These are phyloP conservation scores for Polietes domitor DNA, from an alignment of 2,888 invertebrate genomes.

Conservation along the genomic window DNA sequence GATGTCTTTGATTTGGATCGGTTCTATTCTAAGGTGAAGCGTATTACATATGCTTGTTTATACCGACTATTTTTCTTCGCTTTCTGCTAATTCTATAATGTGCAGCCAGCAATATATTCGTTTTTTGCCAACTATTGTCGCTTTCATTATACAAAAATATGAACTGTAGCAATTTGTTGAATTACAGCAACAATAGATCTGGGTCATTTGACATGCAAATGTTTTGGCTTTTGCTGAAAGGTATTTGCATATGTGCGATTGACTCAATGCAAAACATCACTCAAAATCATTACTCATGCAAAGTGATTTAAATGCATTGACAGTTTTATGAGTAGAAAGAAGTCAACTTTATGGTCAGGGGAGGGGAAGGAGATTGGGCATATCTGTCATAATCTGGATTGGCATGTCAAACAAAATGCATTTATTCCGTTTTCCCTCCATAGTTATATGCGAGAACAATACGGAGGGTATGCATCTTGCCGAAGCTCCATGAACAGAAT, in stretches of 20 bases:
- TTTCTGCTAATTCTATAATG: neutral
- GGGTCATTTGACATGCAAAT: constrained; percentile 59
- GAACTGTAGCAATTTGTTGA: constrained; percentile 41
- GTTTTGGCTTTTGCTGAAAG: constrained; percentile 48
- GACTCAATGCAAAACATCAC: constrained; percentile 49
- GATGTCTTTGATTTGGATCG: too few species aligned
- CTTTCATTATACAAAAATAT: constrained; percentile 8
- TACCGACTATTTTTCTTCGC: neutral
- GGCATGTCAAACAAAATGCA: too few species aligned
- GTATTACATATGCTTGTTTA: too few species aligned
- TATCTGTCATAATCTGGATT: too few species aligned
- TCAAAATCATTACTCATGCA: constrained; percentile 47
- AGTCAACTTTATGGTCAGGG: too few species aligned
- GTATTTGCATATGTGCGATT: constrained; percentile 59
- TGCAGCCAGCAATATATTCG: neutral
- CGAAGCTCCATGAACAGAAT: too few species aligned
- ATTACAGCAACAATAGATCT: constrained; percentile 51
- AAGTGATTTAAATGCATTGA: constrained; percentile 59
- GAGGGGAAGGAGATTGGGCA: too few species aligned
- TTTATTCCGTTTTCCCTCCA: too few species aligned
- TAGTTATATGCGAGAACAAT: too few species aligned
- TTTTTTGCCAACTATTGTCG: constrained; percentile 23
- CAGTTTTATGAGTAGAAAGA: constrained; percentile 54
- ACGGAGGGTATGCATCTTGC: too few species aligned
- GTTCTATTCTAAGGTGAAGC: too few species aligned